These are phyloP conservation scores for Thalpophila matura DNA, from an alignment of 2,888 invertebrate species.

Conservation along the genomic window DNA sequence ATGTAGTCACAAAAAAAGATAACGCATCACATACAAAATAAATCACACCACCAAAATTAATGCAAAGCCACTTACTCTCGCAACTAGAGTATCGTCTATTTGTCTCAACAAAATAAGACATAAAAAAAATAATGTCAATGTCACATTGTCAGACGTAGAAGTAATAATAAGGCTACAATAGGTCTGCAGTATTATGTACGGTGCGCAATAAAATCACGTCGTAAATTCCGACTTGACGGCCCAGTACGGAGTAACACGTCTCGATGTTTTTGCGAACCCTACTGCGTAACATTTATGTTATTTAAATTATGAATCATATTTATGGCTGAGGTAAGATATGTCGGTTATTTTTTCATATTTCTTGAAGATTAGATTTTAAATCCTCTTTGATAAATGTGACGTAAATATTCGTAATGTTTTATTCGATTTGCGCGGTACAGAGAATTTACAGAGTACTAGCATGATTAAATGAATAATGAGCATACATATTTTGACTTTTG, in stretches of 20 bases:
- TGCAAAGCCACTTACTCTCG: not conserved
- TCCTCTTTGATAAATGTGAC: conserved; percentile 20
- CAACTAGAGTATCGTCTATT: conserved; percentile 8
- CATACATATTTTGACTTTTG: too few species aligned
- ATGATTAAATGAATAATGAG: too few species aligned
- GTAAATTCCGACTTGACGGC: conserved; percentile 59
- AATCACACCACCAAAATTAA: not conserved
- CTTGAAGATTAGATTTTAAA: conserved; percentile 27
- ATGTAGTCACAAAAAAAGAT: not conserved
- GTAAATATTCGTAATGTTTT: conserved; percentile 4
- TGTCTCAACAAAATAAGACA: conserved; percentile 49
- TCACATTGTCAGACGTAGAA: conserved; percentile 44
- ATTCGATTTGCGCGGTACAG: conserved; percentile 1
- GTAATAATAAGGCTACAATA: conserved; percentile 34
- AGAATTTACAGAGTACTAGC: not conserved
- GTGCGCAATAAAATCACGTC: conserved; percentile 56
- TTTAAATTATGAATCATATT: conserved; percentile 62
- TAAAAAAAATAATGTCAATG: conserved; percentile 60
- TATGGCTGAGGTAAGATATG: conserved; percentile 42
- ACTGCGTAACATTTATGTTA: conserved; percentile 51
- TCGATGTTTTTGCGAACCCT: conserved; percentile 56
- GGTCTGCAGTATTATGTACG: conserved; percentile 43
- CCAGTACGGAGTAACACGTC: conserved; percentile 24
- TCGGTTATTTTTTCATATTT: conserved; percentile 35
- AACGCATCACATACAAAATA: conserved; percentile 1